phyloP scores from a whole-genome alignment of 1,140 invertebrate species.

The Anastrepha ludens region DNA sequence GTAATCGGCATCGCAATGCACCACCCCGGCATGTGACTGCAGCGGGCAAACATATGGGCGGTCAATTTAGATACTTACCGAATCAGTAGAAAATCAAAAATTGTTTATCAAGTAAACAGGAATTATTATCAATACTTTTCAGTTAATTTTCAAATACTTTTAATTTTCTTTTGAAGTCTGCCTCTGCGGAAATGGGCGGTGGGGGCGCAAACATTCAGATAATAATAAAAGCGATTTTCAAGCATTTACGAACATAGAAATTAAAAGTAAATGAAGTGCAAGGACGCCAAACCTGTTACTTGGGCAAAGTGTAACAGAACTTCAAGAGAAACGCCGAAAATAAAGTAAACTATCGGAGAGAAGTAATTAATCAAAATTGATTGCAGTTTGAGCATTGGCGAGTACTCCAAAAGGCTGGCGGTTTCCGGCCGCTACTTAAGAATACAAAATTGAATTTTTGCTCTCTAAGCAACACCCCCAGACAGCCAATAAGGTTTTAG shows the following conservation, averaged over 20 bases:
- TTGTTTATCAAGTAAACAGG: too few species aligned
- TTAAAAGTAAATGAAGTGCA: background rate
- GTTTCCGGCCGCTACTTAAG: constrained; percentile 32
- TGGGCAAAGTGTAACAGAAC: background rate
- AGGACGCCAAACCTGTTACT: background rate
- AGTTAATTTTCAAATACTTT: too few species aligned
- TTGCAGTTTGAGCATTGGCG: background rate
- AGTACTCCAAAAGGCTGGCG: background rate
- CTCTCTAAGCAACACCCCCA: too few species aligned
- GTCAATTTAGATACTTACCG: too few species aligned
- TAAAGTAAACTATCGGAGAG: too few species aligned
- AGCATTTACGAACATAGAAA: background rate
- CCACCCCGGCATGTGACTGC: too few species aligned
- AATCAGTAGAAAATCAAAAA: too few species aligned
- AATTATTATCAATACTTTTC: too few species aligned
- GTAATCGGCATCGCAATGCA: background rate
- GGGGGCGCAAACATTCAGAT: background rate
- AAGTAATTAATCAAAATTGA: constrained; percentile 6
- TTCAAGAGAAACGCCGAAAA: too few species aligned
- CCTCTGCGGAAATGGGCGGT: background rate
- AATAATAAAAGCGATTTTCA: background rate
- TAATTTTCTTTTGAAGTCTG: too few species aligned
- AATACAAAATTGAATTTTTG: background rate
- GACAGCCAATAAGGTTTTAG: background rate
- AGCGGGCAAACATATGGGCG: background rate